Conservation (phyloP, 2,113 vertebrate species). For the Hippocampus guttulatus region DNA sequence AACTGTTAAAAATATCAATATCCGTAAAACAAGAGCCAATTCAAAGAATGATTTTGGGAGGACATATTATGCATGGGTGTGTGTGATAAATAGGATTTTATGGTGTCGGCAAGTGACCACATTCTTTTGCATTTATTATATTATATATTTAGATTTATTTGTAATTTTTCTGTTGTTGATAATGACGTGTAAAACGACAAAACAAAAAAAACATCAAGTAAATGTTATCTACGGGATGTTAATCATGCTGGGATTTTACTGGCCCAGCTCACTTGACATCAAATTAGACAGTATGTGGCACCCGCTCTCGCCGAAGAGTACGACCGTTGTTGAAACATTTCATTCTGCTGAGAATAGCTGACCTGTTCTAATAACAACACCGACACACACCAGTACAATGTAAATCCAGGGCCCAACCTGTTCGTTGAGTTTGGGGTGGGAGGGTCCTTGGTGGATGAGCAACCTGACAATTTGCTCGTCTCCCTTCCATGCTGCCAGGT, state of each 20-base stretch:
- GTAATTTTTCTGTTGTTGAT: not conserved
- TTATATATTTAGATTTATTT: too few species aligned
- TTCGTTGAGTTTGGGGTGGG: constrained; percentile 92
- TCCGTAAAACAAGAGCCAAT: too few species aligned
- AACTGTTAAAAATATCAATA: too few species aligned
- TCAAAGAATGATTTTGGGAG: too few species aligned
- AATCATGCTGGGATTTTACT: not conserved
- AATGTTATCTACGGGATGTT: not conserved
- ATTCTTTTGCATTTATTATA: too few species aligned
- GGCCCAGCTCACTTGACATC: not conserved
- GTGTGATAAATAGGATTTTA: too few species aligned
- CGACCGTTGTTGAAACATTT: not conserved
- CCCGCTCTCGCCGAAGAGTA: not conserved
- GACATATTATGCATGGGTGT: too few species aligned
- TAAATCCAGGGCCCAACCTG: constrained; percentile 76
- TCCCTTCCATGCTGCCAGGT: constrained; percentile 96
- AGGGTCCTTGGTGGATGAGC: constrained; percentile 95
- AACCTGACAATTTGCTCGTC: constrained; percentile 90
- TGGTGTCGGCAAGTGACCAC: too few species aligned
- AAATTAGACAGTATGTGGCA: not conserved
- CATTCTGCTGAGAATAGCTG: not conserved
- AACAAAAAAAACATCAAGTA: not conserved
- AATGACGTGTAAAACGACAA: not conserved
- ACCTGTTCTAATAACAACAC: not conserved
- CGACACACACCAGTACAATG: not conserved